Conservation (phyloP, 30 jellyfish, hydroid and myxozoan genomes). For the Calvadosia cruxmelitensis region DNA sequence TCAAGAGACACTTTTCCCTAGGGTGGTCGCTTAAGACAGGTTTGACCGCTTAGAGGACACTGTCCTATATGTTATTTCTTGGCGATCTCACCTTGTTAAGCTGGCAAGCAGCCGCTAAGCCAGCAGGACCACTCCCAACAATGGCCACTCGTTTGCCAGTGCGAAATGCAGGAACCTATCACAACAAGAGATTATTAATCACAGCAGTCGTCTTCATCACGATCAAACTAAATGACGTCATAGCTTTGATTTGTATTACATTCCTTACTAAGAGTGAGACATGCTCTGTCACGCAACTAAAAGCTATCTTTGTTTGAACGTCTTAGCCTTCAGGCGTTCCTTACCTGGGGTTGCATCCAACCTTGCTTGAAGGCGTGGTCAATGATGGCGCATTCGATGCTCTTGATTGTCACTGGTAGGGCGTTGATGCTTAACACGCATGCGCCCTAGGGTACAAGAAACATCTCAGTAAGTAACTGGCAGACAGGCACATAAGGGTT, state of each 20-base stretch:
- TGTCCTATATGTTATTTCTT: too few species aligned
- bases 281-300: too few species aligned
- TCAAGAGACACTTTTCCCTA: too few species aligned
- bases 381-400: slow-evolving; percentile 66
- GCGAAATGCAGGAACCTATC: slow-evolving; percentile 42
- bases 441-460: slow-evolving; percentile 30
- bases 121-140: slow-evolving; percentile 81
- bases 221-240: too few species aligned
- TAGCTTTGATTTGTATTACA: too few species aligned
- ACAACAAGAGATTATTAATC: neutral
- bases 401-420: slow-evolving; percentile 55
- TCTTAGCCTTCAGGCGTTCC: too few species aligned
- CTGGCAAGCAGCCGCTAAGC: slow-evolving; percentile 79
- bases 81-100: slow-evolving; percentile 55
- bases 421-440: slow-evolving; percentile 70
- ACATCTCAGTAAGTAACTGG: neutral
- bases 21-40: too few species aligned
- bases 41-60: too few species aligned
- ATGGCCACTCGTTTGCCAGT: slow-evolving; percentile 46
- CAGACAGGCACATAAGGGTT: neutral
- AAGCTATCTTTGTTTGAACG: too few species aligned
- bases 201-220: too few species aligned
- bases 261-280: too few species aligned
- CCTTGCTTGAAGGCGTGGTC: slow-evolving; percentile 69
- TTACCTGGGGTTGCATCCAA: slow-evolving; percentile 78